A percentile compares a stretch with the other conserved stretches of the same genome.
Conservation (phyloP, 2,797 vertebrate genomes). For the Momotus momota region DNA sequence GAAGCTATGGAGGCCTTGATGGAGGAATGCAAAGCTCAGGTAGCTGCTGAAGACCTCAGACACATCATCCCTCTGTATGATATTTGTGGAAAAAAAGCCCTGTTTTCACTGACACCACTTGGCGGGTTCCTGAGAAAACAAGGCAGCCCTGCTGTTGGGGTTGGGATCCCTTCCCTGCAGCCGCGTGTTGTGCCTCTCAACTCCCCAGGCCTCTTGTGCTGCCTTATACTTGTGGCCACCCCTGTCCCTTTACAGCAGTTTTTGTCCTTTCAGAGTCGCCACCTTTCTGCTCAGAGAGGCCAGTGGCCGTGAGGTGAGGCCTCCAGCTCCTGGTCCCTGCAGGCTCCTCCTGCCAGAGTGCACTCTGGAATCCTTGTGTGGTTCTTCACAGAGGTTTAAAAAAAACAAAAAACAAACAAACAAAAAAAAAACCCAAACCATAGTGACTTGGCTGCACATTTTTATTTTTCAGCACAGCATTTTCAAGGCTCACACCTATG, state of each 20-base stretch:
- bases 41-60: neutral
- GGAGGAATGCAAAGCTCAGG: neutral
- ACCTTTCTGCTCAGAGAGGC: neutral
- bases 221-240: rapidly evolving
- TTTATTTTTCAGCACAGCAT: rapidly evolving
- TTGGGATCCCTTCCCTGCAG: neutral
- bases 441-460: neutral
- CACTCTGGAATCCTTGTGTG: neutral
- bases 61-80: rapidly evolving
- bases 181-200: rapidly evolving
- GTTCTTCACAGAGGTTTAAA: neutral
- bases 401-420: too few species aligned
- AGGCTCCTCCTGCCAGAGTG: neutral
- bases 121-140: neutral
- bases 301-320: rapidly evolving
- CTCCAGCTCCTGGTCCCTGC: rapidly evolving
- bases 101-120: rapidly evolving
- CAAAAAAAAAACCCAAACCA: neutral
- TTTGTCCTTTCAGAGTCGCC: neutral
- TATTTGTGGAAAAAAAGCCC: neutral
- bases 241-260: neutral
- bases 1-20: neutral
- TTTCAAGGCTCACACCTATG: neutral
- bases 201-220: neutral
- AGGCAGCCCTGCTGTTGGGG: neutral